Base-by-base conservation (phyloP, 2,888 invertebrate species). In the Drosophila nr. perissopoda region DNA sequence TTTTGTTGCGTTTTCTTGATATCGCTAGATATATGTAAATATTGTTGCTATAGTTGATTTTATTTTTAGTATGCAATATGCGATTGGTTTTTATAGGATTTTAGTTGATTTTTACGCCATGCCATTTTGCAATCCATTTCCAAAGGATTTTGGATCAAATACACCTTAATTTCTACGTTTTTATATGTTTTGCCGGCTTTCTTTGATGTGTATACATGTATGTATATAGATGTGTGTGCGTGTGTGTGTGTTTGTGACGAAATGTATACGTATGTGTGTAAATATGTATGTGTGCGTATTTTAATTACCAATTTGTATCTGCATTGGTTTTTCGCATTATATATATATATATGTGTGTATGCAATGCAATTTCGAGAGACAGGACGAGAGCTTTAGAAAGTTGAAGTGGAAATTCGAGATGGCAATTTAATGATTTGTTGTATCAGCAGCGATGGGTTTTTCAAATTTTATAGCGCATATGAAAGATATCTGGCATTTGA, bases 51-150 rank as follows among this genome's bases (percentile, higher is more conserved):
- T 56, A 61, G 68, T 82, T 61, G 74, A 56, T n/a, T 46, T 46
- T 42, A n/a, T 67, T 68, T 77, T 86, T 86, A 86, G 88, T 86
- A 81, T 81, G 76, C 83, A 75, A 70, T 70, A 78, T 85, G 80
- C 79, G 73, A 73, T 64, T 71, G 53, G 34, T 65, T 49, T 68
- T 69, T 78, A 51, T 59, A 61, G 42, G 25, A n/a, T 29, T 76
- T 77, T 77, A 78, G 74, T 78, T 59, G 38, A 63, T 66, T 60
- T 65, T 75, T 76, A 70, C 63, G 81, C 76, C 87, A 87, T 84
- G 87, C 83, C 88, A 78, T 70, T 67, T 71, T 79, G 67, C 67
- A 76, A 76, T 69, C 71, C 67, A 54, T 56, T 59, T 74, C 67
- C 46, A 59, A 61, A 61, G 36, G 33, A 57, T 42, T 52, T 46